Evolutionary conservation across 2,888 invertebrate genomes (phyloP).

Genomic region (Drosophila nr. perissopoda): DNA sequence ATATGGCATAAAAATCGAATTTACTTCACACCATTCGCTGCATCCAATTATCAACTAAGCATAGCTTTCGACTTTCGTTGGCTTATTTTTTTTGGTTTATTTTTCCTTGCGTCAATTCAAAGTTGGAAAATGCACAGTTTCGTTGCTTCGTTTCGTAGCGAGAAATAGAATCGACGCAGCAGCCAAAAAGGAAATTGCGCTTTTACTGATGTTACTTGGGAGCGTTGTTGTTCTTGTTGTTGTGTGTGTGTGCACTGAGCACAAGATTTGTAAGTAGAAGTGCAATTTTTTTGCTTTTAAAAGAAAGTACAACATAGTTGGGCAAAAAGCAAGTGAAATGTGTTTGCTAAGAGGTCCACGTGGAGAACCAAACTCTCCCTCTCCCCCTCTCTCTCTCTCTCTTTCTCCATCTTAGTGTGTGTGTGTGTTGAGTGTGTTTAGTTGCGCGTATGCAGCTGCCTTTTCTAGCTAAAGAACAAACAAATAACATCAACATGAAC

Average conservation of each 20-base stretch:
- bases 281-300: slow-evolving; percentile 45
- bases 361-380: slow-evolving; percentile 5
- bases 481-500: slow-evolving; percentile 33
- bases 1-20: background rate
- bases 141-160: slow-evolving; percentile 23
- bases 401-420: slow-evolving; percentile 1
- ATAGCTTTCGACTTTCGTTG: slow-evolving; percentile 8
- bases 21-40: slow-evolving; percentile 13
- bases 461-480: slow-evolving; percentile 66
- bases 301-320: slow-evolving; percentile 56
- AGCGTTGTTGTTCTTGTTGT: background rate
- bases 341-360: slow-evolving; percentile 14
- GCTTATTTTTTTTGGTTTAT: background rate
- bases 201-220: slow-evolving; percentile 56
- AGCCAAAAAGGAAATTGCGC: slow-evolving; percentile 70
- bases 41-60: slow-evolving; percentile 25
- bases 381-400: background rate
- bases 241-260: slow-evolving; percentile 41
- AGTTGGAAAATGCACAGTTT: slow-evolving; percentile 30
- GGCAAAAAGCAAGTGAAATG: slow-evolving; percentile 22
- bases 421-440: slow-evolving; percentile 58
- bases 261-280: slow-evolving; percentile 8
- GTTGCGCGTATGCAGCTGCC: slow-evolving; percentile 70
- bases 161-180: slow-evolving; percentile 29
- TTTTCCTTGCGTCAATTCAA: slow-evolving; percentile 7